phyloP scores from a whole-genome alignment of 2,888 invertebrate genomes.

The Drosophila tanythrix region DNA sequence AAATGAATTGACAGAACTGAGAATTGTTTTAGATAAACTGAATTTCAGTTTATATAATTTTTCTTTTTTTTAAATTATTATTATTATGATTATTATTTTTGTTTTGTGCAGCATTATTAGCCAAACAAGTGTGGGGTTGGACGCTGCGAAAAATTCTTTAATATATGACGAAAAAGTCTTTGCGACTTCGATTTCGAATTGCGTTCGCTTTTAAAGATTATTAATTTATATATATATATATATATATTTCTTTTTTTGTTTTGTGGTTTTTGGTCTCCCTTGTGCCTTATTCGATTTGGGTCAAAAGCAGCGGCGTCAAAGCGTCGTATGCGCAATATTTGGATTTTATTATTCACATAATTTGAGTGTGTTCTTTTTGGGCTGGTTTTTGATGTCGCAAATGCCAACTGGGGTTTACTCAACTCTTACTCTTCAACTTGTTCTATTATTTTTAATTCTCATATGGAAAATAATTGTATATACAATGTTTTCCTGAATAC shows the following conservation, averaged over 20 bases:
- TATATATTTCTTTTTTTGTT: neutral
- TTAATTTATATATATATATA: neutral
- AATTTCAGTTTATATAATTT: neutral
- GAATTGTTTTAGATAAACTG: neutral
- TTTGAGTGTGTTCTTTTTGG: neutral
- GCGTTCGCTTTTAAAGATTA: neutral
- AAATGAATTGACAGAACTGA: neutral
- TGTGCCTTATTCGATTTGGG: constrained; percentile 39
- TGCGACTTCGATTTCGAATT: neutral
- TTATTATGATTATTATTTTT: neutral
- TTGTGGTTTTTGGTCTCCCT: neutral
- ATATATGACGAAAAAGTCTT: neutral
- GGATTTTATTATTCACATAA: constrained; percentile 32
- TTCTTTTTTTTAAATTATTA: neutral
- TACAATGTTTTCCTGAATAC: neutral
- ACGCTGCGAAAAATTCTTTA: neutral
- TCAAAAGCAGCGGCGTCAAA: constrained; percentile 36
- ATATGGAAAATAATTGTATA: neutral
- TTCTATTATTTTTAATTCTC: neutral
- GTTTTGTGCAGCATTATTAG: neutral
- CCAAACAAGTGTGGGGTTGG: neutral
- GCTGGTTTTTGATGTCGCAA: constrained; percentile 8
- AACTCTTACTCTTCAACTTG: neutral
- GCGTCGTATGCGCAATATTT: constrained; percentile 68
- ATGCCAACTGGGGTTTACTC: neutral